phyloP scores from a whole-genome alignment of 1,140 invertebrate genomes.

The Megathymus violae region DNA sequence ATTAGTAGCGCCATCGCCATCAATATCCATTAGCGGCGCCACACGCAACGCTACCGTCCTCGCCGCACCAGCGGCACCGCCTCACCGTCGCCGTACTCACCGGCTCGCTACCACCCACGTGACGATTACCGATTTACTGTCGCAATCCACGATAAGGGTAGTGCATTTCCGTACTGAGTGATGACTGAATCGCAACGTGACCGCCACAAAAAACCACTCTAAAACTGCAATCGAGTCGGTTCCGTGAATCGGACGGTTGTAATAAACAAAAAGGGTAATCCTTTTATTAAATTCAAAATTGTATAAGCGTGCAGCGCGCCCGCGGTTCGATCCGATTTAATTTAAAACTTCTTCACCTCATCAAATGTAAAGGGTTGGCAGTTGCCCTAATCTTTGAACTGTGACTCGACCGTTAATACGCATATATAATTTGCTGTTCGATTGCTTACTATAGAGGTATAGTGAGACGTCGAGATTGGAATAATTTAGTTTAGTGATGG shows the following conservation, averaged over 20 bases:
- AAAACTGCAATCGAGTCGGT: slow-evolving; percentile 34
- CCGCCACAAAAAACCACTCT: slow-evolving; percentile 28
- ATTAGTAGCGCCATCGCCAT: slow-evolving; percentile 76
- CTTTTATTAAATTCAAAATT: slow-evolving; percentile 72
- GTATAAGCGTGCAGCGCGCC: slow-evolving; percentile 66
- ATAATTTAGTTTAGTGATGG: slow-evolving; percentile 82
- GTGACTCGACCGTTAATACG: slow-evolving; percentile 83
- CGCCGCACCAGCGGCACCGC: slow-evolving; percentile 55
- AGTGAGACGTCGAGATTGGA: slow-evolving; percentile 66
- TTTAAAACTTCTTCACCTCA: slow-evolving; percentile 78
- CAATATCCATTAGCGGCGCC: slow-evolving; percentile 81
- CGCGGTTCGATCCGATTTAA: slow-evolving; percentile 65
- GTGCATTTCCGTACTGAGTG: slow-evolving; percentile 64
- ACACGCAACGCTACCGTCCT: slow-evolving; percentile 67
- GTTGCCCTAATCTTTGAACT: slow-evolving; percentile 83
- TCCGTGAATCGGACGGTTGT: slow-evolving; percentile 28
- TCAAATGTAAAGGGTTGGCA: slow-evolving; percentile 75
- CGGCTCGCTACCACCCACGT: slow-evolving; percentile 35
- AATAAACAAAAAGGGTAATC: slow-evolving; percentile 42
- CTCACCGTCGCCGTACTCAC: slow-evolving; percentile 44
- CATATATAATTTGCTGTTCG: slow-evolving; percentile 83
- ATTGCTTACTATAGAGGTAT: slow-evolving; percentile 75
- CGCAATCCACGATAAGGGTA: slow-evolving; percentile 60
- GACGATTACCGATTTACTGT: slow-evolving; percentile 61
- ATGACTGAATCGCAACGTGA: slow-evolving; percentile 23